phyloP scores from a whole-genome alignment of 2,888 invertebrate genomes.

The Elysia crispata region DNA sequence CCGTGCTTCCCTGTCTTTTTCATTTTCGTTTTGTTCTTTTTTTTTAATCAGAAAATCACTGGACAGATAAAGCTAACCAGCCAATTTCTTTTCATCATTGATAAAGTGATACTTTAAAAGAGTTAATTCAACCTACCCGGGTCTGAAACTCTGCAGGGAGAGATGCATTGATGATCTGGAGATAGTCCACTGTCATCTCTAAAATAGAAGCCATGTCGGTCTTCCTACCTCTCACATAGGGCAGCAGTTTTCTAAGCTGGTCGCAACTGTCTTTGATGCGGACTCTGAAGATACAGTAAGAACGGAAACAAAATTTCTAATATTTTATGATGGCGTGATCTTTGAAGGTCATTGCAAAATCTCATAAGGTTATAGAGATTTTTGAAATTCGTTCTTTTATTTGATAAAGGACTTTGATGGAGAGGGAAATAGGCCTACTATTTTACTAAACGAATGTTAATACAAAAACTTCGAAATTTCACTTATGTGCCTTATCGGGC shows the following conservation, averaged over 20 bases:
- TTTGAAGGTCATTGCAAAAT: not conserved
- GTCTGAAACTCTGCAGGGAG: slow-evolving; percentile 67
- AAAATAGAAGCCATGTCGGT: slow-evolving; percentile 73
- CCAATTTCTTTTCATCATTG: too few relatives aligned
- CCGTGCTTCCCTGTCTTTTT: too few relatives aligned
- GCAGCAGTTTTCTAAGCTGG: slow-evolving; percentile 68
- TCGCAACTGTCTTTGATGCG: slow-evolving; percentile 73
- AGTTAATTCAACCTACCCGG: slow-evolving; percentile 56
- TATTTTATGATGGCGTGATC: not conserved
- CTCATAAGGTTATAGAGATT: not conserved
- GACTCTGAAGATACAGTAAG: slow-evolving; percentile 57
- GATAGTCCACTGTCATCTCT: slow-evolving; percentile 71
- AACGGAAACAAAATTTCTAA: not conserved
- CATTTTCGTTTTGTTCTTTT: too few relatives aligned
- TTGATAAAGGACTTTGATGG: too few relatives aligned
- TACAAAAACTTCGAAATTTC: too few relatives aligned
- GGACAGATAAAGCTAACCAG: too few relatives aligned
- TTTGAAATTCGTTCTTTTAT: too few relatives aligned
- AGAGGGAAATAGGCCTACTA: too few relatives aligned
- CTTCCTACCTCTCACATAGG: slow-evolving; percentile 69
- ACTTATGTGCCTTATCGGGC: too few relatives aligned
- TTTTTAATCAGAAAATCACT: too few relatives aligned
- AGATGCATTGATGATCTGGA: slow-evolving; percentile 66
- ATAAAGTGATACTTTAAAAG: not conserved
- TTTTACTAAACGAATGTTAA: too few relatives aligned